A percentile compares a stretch with the other conserved stretches of the same genome.
Evolutionary conservation across 2,888 invertebrate genomes (phyloP).

Genomic region (Leucophenga maculata): DNA sequence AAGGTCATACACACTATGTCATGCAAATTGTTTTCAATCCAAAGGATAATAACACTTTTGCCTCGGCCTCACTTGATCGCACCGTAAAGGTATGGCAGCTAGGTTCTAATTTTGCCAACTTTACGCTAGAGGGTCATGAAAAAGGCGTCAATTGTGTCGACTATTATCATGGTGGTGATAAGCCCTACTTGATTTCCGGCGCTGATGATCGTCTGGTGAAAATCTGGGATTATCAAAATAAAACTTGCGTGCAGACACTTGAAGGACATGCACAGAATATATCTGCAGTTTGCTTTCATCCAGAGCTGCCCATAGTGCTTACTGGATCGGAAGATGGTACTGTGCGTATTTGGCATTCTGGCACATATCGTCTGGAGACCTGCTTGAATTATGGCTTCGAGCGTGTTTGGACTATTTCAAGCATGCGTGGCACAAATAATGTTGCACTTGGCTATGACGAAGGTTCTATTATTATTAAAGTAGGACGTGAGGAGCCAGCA

Average conservation of each 20-base stretch:
- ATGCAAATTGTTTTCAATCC: conserved; percentile 99
- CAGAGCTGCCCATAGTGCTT: conserved; percentile 95
- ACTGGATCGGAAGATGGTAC: conserved; percentile 99
- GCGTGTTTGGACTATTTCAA: conserved; percentile 96
- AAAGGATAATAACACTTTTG: conserved; percentile 99
- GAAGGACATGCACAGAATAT: conserved; percentile 98
- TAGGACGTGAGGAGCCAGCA: conserved; percentile 97
- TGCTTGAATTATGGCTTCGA: conserved; percentile 98
- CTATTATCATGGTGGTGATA: conserved; percentile 99
- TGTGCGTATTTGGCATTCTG: conserved; percentile 98
- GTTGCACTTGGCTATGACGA: conserved; percentile 87
- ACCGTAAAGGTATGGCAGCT: conserved; percentile 99
- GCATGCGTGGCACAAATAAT: conserved; percentile 94
- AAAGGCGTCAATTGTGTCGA: conserved; percentile 99
- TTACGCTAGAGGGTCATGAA: conserved; percentile 97
- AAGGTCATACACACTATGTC: conserved; percentile 99
- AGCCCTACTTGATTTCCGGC: conserved; percentile 98
- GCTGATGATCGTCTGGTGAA: conserved; percentile 98
- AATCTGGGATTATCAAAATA: conserved; percentile 99
- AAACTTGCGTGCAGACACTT: conserved; percentile 98
- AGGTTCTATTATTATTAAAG: conserved; percentile 72
- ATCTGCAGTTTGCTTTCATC: conserved; percentile 96
- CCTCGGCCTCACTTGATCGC: conserved; percentile 97
- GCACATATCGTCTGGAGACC: conserved; percentile 96
- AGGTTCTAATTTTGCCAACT: conserved; percentile 97